phyloP scores from a whole-genome alignment of 2,888 invertebrate species.

The Linnaemya tessellans region DNA sequence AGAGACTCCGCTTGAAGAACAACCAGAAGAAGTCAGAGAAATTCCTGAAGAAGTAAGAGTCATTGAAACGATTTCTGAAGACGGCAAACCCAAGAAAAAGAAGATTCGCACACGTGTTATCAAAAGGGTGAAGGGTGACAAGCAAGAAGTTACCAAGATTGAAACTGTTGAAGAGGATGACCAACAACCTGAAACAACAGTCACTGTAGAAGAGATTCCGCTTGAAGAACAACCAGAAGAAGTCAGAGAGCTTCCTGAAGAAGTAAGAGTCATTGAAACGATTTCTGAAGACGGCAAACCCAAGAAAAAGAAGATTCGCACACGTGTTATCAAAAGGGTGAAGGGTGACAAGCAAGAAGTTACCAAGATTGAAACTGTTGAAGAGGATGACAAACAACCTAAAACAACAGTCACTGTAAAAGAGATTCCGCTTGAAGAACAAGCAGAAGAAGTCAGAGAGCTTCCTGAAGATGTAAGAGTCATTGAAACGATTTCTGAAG shows the following conservation, averaged over 20 bases:
- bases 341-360: conserved; percentile 45
- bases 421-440: conserved; percentile 15
- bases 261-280: conserved; percentile 24
- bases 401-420: conserved; percentile 43
- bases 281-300: conserved; percentile 27
- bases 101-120: conserved; percentile 31
- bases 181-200: conserved; percentile 31
- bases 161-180: conserved; percentile 38
- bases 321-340: conserved; percentile 34
- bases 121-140: conserved; percentile 22
- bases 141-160: conserved; percentile 24
- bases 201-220: conserved; percentile 13
- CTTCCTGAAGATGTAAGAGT: conserved; percentile 12
- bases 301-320: conserved; percentile 32
- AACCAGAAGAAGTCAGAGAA: not conserved
- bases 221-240: conserved; percentile 7
- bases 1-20: not conserved
- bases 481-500: conserved; percentile 1
- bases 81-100: conserved; percentile 11
- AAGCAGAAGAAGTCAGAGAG: not conserved
- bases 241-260: conserved; percentile 20
- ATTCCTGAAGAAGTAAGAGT: conserved; percentile 26
- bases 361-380: conserved; percentile 45
- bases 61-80: conserved; percentile 13
- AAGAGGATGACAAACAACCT: conserved; percentile 40